phyloP scores from a whole-genome alignment of 2,888 invertebrate species.

The Blastobasis adustella region DNA sequence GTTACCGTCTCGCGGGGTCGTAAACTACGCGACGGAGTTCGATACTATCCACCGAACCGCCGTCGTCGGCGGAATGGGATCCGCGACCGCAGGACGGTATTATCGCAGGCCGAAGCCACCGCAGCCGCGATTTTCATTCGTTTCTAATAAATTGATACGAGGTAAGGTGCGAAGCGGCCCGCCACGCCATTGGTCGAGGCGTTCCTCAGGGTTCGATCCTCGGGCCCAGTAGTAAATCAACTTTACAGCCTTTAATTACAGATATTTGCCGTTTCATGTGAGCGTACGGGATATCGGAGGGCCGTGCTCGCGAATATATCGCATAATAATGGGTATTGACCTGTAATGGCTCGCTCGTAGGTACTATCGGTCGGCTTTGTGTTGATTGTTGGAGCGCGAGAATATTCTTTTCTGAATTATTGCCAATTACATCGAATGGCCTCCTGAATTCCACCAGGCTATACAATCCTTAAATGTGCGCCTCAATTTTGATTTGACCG shows the following conservation, averaged over 20 bases:
- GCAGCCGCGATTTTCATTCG: slow-evolving; percentile 68
- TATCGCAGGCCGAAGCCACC: slow-evolving; percentile 63
- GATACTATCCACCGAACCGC: slow-evolving; percentile 59
- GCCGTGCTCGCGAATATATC: slow-evolving; percentile 72
- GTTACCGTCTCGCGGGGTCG: slow-evolving; percentile 66
- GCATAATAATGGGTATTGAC: slow-evolving; percentile 75
- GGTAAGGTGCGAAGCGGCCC: slow-evolving; percentile 40
- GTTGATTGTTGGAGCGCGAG: slow-evolving; percentile 67
- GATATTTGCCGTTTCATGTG: slow-evolving; percentile 72
- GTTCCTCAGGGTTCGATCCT: slow-evolving; percentile 59
- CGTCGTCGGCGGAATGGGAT: slow-evolving; percentile 54
- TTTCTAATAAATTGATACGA: slow-evolving; percentile 73
- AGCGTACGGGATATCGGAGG: slow-evolving; percentile 67
- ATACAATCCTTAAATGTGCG: slow-evolving; percentile 56
- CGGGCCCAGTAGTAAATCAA: slow-evolving; percentile 69
- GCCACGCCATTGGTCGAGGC: slow-evolving; percentile 59
- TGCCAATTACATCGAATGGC: slow-evolving; percentile 73
- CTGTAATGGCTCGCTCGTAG: slow-evolving; percentile 70
- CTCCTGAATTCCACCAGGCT: slow-evolving; percentile 62
- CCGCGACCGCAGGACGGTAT: slow-evolving; percentile 61
- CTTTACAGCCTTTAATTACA: slow-evolving; percentile 75
- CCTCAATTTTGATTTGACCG: slow-evolving; percentile 56
- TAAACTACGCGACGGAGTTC: slow-evolving; percentile 64
- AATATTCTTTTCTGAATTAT: slow-evolving; percentile 69
- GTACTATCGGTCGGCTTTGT: slow-evolving; percentile 72